A percentile compares a stretch with the other conserved stretches of the same genome.
Evolutionary conservation across 2,888 invertebrate genomes (phyloP).

Genomic region (Agapetus fuscipes): DNA sequence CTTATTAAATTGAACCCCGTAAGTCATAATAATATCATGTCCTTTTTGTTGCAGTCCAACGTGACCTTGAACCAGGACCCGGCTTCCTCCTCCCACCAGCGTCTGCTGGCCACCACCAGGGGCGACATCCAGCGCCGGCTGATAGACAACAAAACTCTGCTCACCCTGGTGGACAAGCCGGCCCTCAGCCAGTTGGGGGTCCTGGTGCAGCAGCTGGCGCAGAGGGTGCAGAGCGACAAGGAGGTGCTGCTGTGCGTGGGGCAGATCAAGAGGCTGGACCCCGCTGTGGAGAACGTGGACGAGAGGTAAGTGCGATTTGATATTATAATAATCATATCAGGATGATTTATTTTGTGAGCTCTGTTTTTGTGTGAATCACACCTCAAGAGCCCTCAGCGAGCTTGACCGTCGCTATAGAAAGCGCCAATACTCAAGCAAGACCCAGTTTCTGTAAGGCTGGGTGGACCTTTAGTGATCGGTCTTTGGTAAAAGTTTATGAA

Average conservation of each 20-base stretch:
- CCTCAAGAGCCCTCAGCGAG: too few relatives aligned
- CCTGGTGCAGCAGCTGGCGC: conserved; percentile 58
- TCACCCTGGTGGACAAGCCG: conserved; percentile 77
- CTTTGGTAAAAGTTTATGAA: too few relatives aligned
- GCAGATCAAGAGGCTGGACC: conserved; percentile 54
- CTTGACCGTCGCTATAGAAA: too few relatives aligned
- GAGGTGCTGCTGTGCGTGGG: conserved; percentile 69
- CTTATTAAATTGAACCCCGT: too few relatives aligned
- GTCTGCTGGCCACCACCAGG: conserved; percentile 73
- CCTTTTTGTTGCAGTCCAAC: conserved; percentile 35
- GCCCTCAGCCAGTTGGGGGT: conserved; percentile 64
- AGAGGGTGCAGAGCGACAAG: conserved; percentile 84
- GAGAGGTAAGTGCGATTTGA: conserved; percentile 39
- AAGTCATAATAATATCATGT: too few relatives aligned
- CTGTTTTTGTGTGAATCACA: too few relatives aligned
- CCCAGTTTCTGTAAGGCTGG: too few relatives aligned
- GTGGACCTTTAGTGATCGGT: too few relatives aligned
- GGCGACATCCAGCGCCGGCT: conserved; percentile 81
- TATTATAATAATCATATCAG: too few relatives aligned
- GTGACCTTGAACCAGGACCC: conserved; percentile 59
- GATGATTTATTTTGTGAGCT: too few relatives aligned
- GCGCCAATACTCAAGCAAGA: too few relatives aligned
- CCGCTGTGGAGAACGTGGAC: conserved; percentile 51
- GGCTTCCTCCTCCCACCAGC: conserved; percentile 80
- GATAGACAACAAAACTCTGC: conserved; percentile 83